A percentile compares a stretch with the other conserved stretches of the same genome.
phyloP scores from a whole-genome alignment of 2,113 vertebrate species.

The Aramus guarauna region DNA sequence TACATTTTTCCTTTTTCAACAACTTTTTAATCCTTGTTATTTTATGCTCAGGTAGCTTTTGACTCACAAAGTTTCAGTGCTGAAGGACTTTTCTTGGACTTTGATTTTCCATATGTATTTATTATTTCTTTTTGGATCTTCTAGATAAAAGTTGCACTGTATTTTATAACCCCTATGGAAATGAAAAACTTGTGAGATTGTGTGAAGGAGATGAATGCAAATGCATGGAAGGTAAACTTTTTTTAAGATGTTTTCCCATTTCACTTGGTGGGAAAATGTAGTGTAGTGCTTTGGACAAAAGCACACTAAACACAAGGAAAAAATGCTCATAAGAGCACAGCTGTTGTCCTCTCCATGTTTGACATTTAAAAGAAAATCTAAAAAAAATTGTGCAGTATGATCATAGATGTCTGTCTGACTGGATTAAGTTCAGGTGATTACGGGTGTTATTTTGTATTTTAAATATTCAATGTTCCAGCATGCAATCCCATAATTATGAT shows the following conservation, averaged over 20 bases:
- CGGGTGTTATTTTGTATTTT: neutral
- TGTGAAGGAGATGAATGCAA: slow-evolving; percentile 84
- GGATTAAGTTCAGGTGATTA: neutral
- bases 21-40: neutral
- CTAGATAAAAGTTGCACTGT: slow-evolving; percentile 84
- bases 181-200: slow-evolving; percentile 78
- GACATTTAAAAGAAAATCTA: neutral
- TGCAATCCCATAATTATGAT: neutral
- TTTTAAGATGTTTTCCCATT: neutral
- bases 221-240: slow-evolving; percentile 86
- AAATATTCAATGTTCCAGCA: neutral
- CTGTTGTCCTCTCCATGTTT: neutral
- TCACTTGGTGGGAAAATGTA: neutral
- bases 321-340: neutral
- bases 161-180: slow-evolving; percentile 74
- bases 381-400: neutral
- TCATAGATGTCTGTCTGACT: neutral
- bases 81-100: neutral
- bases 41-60: neutral
- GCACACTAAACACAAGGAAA: neutral
- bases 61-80: neutral
- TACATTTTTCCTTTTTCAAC: neutral
- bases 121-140: neutral
- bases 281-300: neutral
- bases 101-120: neutral